A percentile compares a stretch with the other conserved stretches of the same genome.
phyloP scores from a whole-genome alignment of 2,797 vertebrate genomes.

The Triplophysa yarkandensis region DNA sequence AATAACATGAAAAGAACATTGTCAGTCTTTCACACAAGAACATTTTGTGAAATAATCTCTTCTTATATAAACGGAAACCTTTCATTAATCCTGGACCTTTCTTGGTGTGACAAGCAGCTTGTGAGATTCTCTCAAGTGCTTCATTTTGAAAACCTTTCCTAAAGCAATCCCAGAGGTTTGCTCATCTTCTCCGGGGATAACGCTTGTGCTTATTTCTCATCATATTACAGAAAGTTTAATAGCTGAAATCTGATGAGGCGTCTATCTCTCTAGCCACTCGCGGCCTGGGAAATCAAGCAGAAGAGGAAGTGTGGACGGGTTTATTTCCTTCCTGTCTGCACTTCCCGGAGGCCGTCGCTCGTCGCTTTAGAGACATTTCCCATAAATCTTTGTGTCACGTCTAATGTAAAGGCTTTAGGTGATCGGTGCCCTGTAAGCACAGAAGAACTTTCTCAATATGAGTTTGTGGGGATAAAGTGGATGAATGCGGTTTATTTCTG shows the following conservation, averaged over 20 bases:
- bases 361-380: slow-evolving; percentile 74
- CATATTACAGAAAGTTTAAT: slow-evolving; percentile 75
- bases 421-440: slow-evolving; percentile 73
- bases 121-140: slow-evolving; percentile 68
- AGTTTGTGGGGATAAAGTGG: slow-evolving; percentile 38
- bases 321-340: too few relatives aligned
- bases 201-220: slow-evolving; percentile 76
- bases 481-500: slow-evolving; percentile 10
- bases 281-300: slow-evolving; percentile 68
- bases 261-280: too few relatives aligned
- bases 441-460: slow-evolving; percentile 66
- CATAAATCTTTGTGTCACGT: slow-evolving; percentile 67
- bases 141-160: slow-evolving; percentile 68
- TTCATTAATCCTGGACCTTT: slow-evolving; percentile 38
- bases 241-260: slow-evolving; percentile 69
- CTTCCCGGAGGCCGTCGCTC: slow-evolving; percentile 48
- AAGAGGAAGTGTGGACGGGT: too few relatives aligned
- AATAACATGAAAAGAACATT: too few relatives aligned
- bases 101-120: slow-evolving; percentile 59
- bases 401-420: slow-evolving; percentile 73
- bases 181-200: slow-evolving; percentile 66
- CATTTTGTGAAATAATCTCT: too few relatives aligned
- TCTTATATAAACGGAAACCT: too few relatives aligned
- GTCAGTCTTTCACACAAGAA: too few relatives aligned
- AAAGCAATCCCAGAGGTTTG: slow-evolving; percentile 68